Evolutionary conservation across 92 coral and sea anemone species (phyloP), one percentile per base, ranked within the genome.

Genomic region (Paragorgia papillata): DNA sequence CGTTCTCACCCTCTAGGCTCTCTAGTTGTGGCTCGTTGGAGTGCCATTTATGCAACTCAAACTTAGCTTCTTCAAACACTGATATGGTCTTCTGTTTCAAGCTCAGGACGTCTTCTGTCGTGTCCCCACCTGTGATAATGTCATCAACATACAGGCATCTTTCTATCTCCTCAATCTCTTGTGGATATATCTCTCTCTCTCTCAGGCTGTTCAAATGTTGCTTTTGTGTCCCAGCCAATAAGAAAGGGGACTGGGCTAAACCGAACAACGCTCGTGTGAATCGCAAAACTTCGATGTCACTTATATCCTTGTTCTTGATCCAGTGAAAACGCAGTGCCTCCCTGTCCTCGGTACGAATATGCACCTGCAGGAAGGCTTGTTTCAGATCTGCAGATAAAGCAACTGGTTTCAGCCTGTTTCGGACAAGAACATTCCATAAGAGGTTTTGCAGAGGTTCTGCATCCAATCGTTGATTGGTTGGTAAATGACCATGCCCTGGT

Each of bases 191-290:
- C 61, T 57, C 74, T 67, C 53, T 71, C 19, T 40, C 59, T 56
- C 59, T 65, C 26, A n/a, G n/a, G n/a, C n/a, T n/a, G n/a, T n/a
- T n/a, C n/a, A n/a, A n/a, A n/a, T n/a, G n/a, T n/a, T n/a, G 64
- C 46, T 79, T 39, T 22, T 78, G 33, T 31, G 77, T 79, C 28
- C 90, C 82, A 14, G 64, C 85, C 2, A 86, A 29, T 37, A 71
- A 33, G 49, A 86, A 76, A 7, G 86, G 90, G 7, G 80, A 85
- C 44, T 66, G 86, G 17, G 67, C 83, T 14, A 85, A 34, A 9
- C 89, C 86, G 43, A 85, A 81, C n/a, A 53, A n/a, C n/a, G n/a
- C n/a, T n/a, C n/a, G n/a, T n/a, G n/a, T n/a, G n/a, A n/a, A n/a
- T n/a, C n/a, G n/a, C n/a, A n/a, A n/a, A n/a, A n/a, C n/a, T n/a